Conservation (phyloP, 2,888 invertebrate species). For the Limnephilus marmoratus region DNA sequence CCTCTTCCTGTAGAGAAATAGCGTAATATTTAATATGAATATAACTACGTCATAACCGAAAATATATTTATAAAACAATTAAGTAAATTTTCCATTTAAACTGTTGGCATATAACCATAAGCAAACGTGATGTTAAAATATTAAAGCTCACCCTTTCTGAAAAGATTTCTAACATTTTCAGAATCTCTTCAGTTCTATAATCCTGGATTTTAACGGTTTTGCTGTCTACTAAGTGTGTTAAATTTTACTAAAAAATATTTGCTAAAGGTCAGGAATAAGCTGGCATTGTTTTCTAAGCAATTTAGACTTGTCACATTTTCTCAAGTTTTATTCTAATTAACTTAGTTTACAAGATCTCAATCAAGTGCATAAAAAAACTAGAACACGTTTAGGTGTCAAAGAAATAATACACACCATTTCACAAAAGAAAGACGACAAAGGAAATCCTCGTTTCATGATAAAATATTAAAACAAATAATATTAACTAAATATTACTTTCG, state of each 20-base stretch:
- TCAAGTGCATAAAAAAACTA: not conserved
- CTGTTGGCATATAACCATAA: no score
- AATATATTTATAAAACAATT: no score
- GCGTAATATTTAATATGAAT: no score
- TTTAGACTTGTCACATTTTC: not conserved
- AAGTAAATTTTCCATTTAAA: no score
- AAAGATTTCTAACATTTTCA: not conserved
- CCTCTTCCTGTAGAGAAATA: no score
- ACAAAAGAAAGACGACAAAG: not conserved
- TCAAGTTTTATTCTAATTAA: not conserved
- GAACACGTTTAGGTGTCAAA: not conserved
- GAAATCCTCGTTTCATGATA: not conserved
- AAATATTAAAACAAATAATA: not conserved
- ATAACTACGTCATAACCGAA: not conserved
- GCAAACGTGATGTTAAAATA: not conserved
- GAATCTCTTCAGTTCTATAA: not conserved
- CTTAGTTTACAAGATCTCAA: not conserved
- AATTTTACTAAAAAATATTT: not conserved
- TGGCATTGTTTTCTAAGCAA: not conserved
- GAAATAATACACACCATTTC: not conserved
- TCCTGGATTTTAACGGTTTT: not conserved
- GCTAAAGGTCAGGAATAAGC: slow-evolving; percentile 17
- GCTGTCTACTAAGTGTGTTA: not conserved
- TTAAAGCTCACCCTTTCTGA: not conserved
- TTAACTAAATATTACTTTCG: not conserved